Evolutionary conservation across 1,140 invertebrate species (phyloP), one percentile per base, ranked within the genome.

Genomic region (Plectrocnemia conspersa): DNA sequence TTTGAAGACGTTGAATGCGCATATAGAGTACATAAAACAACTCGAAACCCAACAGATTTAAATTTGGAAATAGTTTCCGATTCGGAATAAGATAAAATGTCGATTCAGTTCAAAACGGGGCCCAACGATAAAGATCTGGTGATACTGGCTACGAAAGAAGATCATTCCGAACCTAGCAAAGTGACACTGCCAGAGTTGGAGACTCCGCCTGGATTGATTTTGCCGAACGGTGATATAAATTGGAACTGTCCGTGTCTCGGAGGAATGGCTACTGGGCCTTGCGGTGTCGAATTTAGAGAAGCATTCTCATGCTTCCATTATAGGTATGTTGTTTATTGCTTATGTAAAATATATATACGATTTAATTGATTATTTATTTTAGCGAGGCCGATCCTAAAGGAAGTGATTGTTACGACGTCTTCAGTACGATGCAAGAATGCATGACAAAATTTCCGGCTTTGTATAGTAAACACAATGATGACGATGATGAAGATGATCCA

Each of bases 221-320:
- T 90, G 23, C 77, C 85, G 1, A 89, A 91, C 75, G 94, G 95
- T 4, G 83, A 89, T 40, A 96, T 98, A 52, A 98, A 98, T 73
- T 98, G 93, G 93, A 87, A 88, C 66, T 98, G 95, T 66, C 95
- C 94, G 0, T 98, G 95, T 73, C 77, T 97, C 15, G 94, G 94
- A 21, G 91, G 92, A 11, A 94, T 96, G 88, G 89, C 93, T 3
- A 91, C 89, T 3, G 94, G 94, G 1, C 94, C 95, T 0, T 98
- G 95, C 71, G 94, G 92, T 0, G 74, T 88, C 10, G 85, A 93
- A 69, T 97, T 97, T 70, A 73, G 93, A 45, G 88, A 94, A 58
- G 93, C 94, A 0, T 96, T 98, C 68, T 86, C 89, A 15, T 98
- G 94, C 74, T 97, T 97, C 70, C 93, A 97, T 72, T 91, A 92